phyloP scores from a whole-genome alignment of 2,113 vertebrate genomes.

The Sceloporus undulatus region DNA sequence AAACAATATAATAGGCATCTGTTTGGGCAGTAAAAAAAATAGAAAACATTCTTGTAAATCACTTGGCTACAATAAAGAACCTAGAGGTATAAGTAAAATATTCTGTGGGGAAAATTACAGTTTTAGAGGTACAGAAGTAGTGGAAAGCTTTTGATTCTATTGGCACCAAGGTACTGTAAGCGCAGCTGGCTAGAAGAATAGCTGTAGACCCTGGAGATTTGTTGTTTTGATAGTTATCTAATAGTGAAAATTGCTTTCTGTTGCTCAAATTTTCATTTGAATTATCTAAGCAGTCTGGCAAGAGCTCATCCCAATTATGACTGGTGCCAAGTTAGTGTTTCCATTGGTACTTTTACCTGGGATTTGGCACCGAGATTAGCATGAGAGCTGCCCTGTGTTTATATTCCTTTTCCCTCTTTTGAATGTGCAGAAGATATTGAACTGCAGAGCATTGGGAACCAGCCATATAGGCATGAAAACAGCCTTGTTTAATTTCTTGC shows the following conservation, averaged over 20 bases:
- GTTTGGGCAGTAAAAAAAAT: conserved; percentile 4
- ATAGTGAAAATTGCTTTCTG: conserved; percentile 38
- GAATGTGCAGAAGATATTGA: conserved; percentile 2
- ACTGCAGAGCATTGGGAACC: neutral
- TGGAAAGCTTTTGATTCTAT: conserved; percentile 39
- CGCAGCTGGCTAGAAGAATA: conserved; percentile 28
- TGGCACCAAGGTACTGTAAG: conserved; percentile 29
- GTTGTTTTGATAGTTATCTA: conserved; percentile 37
- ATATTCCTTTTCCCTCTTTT: neutral
- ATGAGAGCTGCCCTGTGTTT: neutral
- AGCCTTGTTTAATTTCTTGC: neutral
- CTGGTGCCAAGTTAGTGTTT: conserved; percentile 16
- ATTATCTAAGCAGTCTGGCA: conserved; percentile 20
- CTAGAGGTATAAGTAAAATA: conserved; percentile 11
- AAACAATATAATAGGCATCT: conserved; percentile 9
- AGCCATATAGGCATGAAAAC: neutral
- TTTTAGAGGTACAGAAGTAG: conserved; percentile 10
- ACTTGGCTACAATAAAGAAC: conserved; percentile 17
- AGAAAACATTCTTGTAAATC: conserved; percentile 7
- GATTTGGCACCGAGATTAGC: conserved; percentile 24
- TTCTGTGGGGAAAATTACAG: conserved; percentile 24
- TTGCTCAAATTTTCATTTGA: conserved; percentile 39
- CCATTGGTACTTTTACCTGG: conserved; percentile 4
- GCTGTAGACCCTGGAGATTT: conserved; percentile 22
- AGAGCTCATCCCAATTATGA: conserved; percentile 24